Percentiles rank a stretch among this genome's conserved stretches.
Evolutionary conservation across 2,113 vertebrate species (phyloP).

Genomic region (Aptenodytes patagonicus): DNA sequence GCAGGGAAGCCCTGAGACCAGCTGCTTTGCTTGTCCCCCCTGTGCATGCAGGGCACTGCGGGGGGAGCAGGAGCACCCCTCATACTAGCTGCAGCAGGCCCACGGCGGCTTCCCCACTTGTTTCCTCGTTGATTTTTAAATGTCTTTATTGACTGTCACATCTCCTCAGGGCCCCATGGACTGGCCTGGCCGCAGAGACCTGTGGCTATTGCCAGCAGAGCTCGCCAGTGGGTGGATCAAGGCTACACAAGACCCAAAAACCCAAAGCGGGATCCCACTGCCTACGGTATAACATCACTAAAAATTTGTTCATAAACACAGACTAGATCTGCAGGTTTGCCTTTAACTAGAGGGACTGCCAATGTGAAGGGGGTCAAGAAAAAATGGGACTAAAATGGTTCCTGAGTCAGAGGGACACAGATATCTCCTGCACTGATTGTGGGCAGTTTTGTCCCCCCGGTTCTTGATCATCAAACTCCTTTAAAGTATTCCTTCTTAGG

Average conservation of each 20-base stretch:
- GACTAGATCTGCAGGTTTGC: neutral
- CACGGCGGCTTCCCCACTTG: neutral
- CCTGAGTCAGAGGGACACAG: neutral
- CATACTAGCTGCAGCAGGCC: neutral
- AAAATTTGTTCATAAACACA: neutral
- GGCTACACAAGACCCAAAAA: neutral
- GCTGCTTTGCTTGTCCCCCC: neutral
- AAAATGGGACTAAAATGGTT: neutral
- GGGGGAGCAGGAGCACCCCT: neutral
- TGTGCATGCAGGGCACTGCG: rapidly evolving
- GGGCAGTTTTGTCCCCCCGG: neutral
- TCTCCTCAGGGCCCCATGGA: neutral
- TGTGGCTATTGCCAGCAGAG: neutral
- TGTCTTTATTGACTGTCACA: neutral
- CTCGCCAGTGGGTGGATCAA: neutral
- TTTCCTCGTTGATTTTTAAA: neutral
- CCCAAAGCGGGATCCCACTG: neutral
- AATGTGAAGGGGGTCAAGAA: neutral
- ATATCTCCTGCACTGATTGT: neutral
- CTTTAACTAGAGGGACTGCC: neutral
- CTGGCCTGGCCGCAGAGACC: neutral
- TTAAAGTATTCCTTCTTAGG: neutral
- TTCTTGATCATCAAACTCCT: neutral
- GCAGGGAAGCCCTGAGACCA: rapidly evolving
- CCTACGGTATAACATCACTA: neutral